Conservation (phyloP, 2,888 invertebrate species). For the Habrosyne pyritoides region DNA sequence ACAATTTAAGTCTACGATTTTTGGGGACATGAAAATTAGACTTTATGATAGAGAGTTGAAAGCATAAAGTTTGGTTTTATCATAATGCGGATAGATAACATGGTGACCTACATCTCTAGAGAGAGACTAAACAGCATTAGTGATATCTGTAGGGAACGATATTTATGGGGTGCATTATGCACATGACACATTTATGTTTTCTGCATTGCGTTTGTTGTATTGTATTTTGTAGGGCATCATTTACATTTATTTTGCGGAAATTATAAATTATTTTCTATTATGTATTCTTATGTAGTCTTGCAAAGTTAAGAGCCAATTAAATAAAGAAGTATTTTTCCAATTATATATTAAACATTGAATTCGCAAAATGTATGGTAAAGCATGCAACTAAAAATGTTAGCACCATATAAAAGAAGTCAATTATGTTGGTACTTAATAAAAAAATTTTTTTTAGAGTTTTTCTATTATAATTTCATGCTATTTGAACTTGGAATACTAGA, state of each 20-base stretch:
- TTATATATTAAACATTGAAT: no score
- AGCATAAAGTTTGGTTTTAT: constrained; percentile 42
- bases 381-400: no score
- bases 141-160: constrained; percentile 72
- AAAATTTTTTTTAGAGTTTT: no score
- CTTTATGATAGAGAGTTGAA: constrained; percentile 43
- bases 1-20: constrained; percentile 13
- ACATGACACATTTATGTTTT: constrained; percentile 81
- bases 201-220: constrained; percentile 68
- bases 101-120: constrained; percentile 80
- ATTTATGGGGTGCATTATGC: constrained; percentile 82
- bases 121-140: constrained; percentile 74
- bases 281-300: constrained; percentile 30
- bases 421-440: no score
- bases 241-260: constrained; percentile 47
- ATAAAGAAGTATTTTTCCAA: no score
- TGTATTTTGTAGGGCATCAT: constrained; percentile 48
- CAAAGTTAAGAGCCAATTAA: no score
- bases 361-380: no score
- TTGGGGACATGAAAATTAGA: constrained; percentile 35
- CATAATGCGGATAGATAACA: constrained; percentile 52
- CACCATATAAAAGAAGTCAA: no score
- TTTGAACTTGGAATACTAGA: no score
- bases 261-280: constrained; percentile 24
- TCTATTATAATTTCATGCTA: no score